Percentiles rank a stretch among this genome's conserved stretches.
Evolutionary conservation across 2,888 invertebrate species (phyloP).

Genomic region (Mythimna impura): DNA sequence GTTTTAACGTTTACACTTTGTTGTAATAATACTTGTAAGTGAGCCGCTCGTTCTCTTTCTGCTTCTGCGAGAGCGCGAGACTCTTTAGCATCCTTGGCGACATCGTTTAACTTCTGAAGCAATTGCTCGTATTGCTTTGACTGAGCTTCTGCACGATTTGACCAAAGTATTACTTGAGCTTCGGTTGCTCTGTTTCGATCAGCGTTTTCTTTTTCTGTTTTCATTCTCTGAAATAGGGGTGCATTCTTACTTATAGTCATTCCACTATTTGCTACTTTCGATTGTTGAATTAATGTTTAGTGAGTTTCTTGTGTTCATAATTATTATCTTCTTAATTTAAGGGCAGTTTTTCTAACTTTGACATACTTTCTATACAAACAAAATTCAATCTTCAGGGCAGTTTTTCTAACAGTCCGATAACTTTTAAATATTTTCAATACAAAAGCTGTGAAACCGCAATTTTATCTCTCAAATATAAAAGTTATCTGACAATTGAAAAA

Average conservation of each 20-base stretch:
- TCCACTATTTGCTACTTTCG: neutral
- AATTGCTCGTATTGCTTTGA: slow-evolving; percentile 82
- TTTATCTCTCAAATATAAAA: neutral
- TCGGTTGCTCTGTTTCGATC: slow-evolving; percentile 79
- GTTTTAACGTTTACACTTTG: slow-evolving; percentile 68
- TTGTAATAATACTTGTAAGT: slow-evolving; percentile 78
- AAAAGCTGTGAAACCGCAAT: neutral
- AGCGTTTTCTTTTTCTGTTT: slow-evolving; percentile 72
- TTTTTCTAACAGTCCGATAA: no score
- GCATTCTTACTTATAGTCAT: neutral
- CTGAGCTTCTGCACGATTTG: slow-evolving; percentile 80
- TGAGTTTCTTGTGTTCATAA: no score
- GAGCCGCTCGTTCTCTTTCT: slow-evolving; percentile 76
- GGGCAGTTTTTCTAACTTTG: no score
- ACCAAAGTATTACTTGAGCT: slow-evolving; percentile 80
- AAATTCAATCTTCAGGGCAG: no score
- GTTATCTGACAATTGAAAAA: neutral
- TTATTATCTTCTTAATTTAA: no score
- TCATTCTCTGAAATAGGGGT: slow-evolving; percentile 72
- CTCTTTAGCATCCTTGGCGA: slow-evolving; percentile 80
- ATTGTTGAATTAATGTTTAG: neutral
- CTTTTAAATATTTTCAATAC: neutral
- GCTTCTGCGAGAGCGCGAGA: slow-evolving; percentile 78
- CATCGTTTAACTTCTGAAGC: slow-evolving; percentile 81
- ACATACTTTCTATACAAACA: no score